These are phyloP conservation scores for Aldabrachelys gigantea DNA, from an alignment of 2,113 vertebrate species.

Conservation along the genomic window DNA sequence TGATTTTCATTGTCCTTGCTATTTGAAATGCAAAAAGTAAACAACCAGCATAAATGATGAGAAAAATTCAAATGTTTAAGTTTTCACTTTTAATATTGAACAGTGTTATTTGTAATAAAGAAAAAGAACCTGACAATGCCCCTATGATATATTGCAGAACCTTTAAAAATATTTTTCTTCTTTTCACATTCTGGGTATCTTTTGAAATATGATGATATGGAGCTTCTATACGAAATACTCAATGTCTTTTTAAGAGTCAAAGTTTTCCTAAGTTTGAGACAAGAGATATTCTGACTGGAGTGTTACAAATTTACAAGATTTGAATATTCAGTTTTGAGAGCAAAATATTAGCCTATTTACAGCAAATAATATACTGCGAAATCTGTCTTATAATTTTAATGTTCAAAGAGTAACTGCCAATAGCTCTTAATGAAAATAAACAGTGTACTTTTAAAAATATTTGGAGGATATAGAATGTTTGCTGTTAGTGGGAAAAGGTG, in stretches of 20 bases:
- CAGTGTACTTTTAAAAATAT: background rate
- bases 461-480: background rate
- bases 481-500: background rate
- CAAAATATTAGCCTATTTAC: background rate
- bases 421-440: background rate
- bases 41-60: background rate
- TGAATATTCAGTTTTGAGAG: background rate
- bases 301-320: background rate
- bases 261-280: background rate
- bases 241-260: background rate
- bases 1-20: background rate
- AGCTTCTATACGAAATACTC: background rate
- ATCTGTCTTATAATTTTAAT: background rate
- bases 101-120: background rate
- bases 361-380: background rate
- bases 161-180: background rate
- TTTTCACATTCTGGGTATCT: background rate
- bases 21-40: background rate
- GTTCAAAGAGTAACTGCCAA: background rate
- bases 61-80: background rate
- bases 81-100: background rate
- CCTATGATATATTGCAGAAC: background rate
- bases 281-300: background rate
- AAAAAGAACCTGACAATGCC: fast-evolving
- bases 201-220: background rate